phyloP scores from a whole-genome alignment of 2,888 invertebrate genomes.

The Notodonta dromedarius region DNA sequence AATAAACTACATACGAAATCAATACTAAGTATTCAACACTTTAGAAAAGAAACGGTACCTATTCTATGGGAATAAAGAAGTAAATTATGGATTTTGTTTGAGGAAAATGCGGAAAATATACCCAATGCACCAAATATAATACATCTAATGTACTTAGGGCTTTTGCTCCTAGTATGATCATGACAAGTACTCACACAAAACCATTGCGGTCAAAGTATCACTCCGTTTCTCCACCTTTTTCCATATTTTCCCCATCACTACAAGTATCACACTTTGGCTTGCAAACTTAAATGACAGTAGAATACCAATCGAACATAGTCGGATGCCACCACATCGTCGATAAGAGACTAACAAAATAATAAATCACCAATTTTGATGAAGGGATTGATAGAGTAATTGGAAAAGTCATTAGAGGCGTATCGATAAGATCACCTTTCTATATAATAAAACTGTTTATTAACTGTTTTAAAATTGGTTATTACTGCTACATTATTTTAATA shows the following conservation, averaged over 20 bases:
- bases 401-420: conserved; percentile 19
- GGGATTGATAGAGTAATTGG: conserved; percentile 24
- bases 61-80: too few species aligned
- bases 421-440: not conserved
- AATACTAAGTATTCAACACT: too few species aligned
- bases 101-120: too few species aligned
- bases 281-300: conserved; percentile 15
- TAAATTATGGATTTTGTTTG: too few species aligned
- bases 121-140: too few species aligned
- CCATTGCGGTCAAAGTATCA: conserved; percentile 43
- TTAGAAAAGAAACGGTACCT: too few species aligned
- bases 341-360: conserved; percentile 11
- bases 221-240: conserved; percentile 53
- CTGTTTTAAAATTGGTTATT: too few species aligned
- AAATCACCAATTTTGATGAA: conserved; percentile 18
- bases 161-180: too few species aligned
- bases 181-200: conserved; percentile 56
- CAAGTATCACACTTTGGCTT: conserved; percentile 11
- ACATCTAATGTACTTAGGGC: not conserved
- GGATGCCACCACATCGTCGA: conserved; percentile 17
- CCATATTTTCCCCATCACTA: conserved; percentile 51
- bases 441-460: not conserved
- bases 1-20: too few species aligned
- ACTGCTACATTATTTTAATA: too few species aligned
- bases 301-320: conserved; percentile 6